Conservation (phyloP, 2,888 invertebrate species). For the Lordiphosa andalusiaca region DNA sequence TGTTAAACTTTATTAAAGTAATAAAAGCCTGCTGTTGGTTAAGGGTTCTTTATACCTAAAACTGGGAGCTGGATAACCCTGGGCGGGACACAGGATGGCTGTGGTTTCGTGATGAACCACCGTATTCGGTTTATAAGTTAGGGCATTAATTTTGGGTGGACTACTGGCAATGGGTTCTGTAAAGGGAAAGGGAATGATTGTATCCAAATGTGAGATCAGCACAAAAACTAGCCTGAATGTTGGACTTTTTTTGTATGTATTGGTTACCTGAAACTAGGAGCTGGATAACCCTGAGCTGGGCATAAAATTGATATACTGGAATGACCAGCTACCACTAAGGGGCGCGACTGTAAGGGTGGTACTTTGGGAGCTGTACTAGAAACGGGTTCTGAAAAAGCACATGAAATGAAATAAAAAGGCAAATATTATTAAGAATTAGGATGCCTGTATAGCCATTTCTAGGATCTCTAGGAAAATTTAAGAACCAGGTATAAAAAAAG, state of each 20-base stretch:
- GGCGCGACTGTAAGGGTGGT: slow-evolving; percentile 81
- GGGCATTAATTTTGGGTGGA: slow-evolving; percentile 81
- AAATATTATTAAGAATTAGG: neutral
- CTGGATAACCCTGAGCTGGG: slow-evolving; percentile 89
- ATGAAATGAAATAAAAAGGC: neutral
- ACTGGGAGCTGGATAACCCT: slow-evolving; percentile 86
- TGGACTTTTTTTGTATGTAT: slow-evolving; percentile 5
- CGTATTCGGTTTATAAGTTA: slow-evolving; percentile 79
- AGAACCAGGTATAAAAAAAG: too few species aligned
- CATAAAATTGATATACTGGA: slow-evolving; percentile 85
- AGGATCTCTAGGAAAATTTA: neutral
- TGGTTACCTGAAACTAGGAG: slow-evolving; percentile 86
- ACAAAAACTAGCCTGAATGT: slow-evolving; percentile 24
- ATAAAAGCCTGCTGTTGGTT: slow-evolving; percentile 42
- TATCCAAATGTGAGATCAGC: neutral
- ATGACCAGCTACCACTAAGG: slow-evolving; percentile 78
- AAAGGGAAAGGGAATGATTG: slow-evolving; percentile 21
- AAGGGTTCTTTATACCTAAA: slow-evolving; percentile 82
- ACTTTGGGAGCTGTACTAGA: slow-evolving; percentile 83
- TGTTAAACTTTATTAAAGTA: neutral
- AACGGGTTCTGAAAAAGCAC: slow-evolving; percentile 81
- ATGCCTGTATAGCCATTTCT: too few species aligned
- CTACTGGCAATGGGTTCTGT: slow-evolving; percentile 83
- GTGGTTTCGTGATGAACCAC: slow-evolving; percentile 81
- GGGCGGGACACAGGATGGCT: slow-evolving; percentile 87